Evolutionary conservation across 2,113 vertebrate genomes (phyloP).

Genomic region (Columba livia): DNA sequence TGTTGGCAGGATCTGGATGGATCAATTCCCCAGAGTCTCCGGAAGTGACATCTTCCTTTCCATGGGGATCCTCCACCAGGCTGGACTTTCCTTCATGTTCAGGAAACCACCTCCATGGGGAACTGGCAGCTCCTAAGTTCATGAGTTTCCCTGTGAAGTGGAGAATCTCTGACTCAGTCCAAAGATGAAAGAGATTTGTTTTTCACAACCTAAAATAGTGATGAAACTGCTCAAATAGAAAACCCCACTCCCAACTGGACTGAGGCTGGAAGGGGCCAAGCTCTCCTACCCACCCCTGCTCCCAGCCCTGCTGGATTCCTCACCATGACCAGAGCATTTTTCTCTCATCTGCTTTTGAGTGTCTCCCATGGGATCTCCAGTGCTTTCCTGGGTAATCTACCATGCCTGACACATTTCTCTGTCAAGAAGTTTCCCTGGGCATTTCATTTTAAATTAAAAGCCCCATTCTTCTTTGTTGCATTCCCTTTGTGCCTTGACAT

Average conservation of each 20-base stretch:
- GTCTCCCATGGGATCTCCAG: background rate
- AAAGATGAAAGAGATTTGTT: background rate
- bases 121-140: fast-evolving
- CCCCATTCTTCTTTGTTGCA: background rate
- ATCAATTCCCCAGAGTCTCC: fast-evolving
- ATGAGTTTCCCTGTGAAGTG: background rate
- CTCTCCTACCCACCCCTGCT: background rate
- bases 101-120: background rate
- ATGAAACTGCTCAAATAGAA: background rate
- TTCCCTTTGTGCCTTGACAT: background rate
- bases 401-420: background rate
- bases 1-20: background rate
- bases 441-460: background rate
- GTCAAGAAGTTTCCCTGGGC: background rate
- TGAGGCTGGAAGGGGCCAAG: background rate
- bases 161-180: background rate
- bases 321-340: fast-evolving
- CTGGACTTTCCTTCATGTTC: background rate
- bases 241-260: background rate
- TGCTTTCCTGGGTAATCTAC: background rate
- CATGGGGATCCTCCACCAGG: background rate
- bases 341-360: background rate
- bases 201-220: background rate
- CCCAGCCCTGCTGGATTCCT: background rate
- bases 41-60: background rate